Evolutionary conservation across 53 echinoderm and acorn worm genomes (phyloP).

Genomic region (Antedon mediterranea): DNA sequence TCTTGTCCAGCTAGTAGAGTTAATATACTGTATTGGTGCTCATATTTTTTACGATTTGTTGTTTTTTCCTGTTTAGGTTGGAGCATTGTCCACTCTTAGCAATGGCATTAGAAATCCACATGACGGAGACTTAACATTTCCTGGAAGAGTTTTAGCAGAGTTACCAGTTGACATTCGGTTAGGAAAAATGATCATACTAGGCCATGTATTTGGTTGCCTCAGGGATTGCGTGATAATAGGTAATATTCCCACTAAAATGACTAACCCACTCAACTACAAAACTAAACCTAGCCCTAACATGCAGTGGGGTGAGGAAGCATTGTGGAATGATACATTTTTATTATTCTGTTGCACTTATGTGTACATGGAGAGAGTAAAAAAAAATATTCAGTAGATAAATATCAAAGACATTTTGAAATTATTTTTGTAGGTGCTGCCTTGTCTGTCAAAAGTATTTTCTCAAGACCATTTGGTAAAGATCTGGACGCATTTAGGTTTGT

Average conservation of each 20-base stretch:
- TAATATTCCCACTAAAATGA: no score
- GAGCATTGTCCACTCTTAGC: slow-evolving; percentile 62
- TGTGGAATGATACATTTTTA: no score
- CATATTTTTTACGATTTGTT: no score
- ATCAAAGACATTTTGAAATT: no score
- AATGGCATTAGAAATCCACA: slow-evolving; percentile 43
- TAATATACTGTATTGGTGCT: no score
- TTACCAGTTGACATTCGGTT: slow-evolving; percentile 81
- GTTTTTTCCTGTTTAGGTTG: slow-evolving; percentile 35
- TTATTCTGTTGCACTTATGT: no score
- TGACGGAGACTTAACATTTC: slow-evolving; percentile 87
- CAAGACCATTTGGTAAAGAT: slow-evolving; percentile 52
- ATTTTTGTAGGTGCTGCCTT: slow-evolving; percentile 51
- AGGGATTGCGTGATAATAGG: slow-evolving; percentile 80
- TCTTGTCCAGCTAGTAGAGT: no score
- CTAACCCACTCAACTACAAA: no score
- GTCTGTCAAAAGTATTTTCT: slow-evolving; percentile 89
- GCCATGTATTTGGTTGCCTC: slow-evolving; percentile 89
- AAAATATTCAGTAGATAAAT: no score
- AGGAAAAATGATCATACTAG: slow-evolving; percentile 75
- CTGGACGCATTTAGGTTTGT: slow-evolving; percentile 77
- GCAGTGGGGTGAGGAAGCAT: no score
- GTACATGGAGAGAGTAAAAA: no score
- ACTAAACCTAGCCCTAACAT: no score
- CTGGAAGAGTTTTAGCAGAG: slow-evolving; percentile 51